Evolutionary conservation across 2,797 vertebrate genomes (phyloP).

Genomic region (Pipistrellus pygmaeus): DNA sequence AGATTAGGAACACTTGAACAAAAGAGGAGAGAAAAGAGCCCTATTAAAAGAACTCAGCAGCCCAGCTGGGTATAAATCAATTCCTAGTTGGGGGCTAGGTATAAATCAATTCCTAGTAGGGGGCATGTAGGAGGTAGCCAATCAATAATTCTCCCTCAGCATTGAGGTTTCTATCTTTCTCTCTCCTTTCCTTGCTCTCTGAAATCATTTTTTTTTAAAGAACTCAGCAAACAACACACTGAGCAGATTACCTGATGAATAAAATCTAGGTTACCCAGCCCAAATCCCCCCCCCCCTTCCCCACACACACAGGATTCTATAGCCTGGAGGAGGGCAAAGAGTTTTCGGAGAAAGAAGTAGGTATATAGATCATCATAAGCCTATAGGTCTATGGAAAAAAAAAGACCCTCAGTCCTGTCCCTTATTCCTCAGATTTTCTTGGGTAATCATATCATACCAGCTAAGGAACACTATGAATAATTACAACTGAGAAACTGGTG

Average conservation of each 20-base stretch:
- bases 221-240: background rate
- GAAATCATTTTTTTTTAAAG: background rate
- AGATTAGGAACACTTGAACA: background rate
- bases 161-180: too few relatives aligned
- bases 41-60: too few relatives aligned
- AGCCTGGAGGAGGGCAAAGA: background rate
- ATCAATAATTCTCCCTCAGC: too few relatives aligned
- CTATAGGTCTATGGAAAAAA: background rate
- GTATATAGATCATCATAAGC: background rate
- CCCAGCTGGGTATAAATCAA: too few relatives aligned
- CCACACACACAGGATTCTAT: background rate
- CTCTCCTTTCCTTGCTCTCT: too few relatives aligned
- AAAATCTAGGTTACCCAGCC: background rate
- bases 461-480: background rate
- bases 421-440: background rate
- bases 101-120: too few relatives aligned
- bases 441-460: background rate
- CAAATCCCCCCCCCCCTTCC: background rate
- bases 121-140: too few relatives aligned
- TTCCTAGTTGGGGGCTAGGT: too few relatives aligned
- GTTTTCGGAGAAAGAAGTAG: background rate
- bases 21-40: background rate
- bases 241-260: background rate
- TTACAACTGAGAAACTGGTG: background rate
- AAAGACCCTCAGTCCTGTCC: background rate